Conservation (phyloP, 2,888 invertebrate genomes). For the Ischnus inquisitorius region DNA sequence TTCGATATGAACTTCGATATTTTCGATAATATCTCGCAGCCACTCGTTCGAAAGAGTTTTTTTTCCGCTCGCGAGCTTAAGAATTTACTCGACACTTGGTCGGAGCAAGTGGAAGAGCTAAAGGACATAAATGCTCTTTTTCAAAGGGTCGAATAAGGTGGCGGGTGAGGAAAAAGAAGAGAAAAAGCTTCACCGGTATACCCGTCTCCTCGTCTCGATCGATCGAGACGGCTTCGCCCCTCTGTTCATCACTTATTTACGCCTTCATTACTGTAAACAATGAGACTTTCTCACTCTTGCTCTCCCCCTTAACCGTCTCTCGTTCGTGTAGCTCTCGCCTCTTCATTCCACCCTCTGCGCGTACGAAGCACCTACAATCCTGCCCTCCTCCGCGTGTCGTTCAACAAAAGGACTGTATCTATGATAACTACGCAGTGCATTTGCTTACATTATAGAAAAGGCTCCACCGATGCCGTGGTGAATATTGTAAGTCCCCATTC, state of each 20-base stretch:
- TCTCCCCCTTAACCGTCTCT: constrained; percentile 47
- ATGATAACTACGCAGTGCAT: no score
- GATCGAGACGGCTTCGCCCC: constrained; percentile 76
- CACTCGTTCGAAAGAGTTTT: no score
- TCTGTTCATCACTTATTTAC: constrained; percentile 82
- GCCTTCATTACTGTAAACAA: constrained; percentile 84
- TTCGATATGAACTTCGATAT: no score
- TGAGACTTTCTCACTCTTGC: constrained; percentile 77
- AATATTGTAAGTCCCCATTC: no score
- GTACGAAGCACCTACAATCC: neutral
- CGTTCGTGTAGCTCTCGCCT: constrained; percentile 56
- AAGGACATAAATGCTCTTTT: constrained; percentile 55
- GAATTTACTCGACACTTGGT: neutral
- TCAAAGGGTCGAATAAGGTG: constrained; percentile 13
- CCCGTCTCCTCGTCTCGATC: constrained; percentile 68
- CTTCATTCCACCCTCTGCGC: constrained; percentile 56
- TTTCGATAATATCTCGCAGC: no score
- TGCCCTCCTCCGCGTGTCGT: no score
- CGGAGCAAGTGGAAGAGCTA: constrained; percentile 29
- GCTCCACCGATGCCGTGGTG: no score
- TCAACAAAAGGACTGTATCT: no score
- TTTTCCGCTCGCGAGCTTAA: constrained; percentile 30
- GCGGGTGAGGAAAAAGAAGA: constrained; percentile 32
- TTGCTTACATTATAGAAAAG: no score
- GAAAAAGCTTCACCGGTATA: constrained; percentile 30